A percentile compares a stretch with the other conserved stretches of the same genome.
phyloP scores from a whole-genome alignment of 2,113 vertebrate species.

The Pipra filicauda region DNA sequence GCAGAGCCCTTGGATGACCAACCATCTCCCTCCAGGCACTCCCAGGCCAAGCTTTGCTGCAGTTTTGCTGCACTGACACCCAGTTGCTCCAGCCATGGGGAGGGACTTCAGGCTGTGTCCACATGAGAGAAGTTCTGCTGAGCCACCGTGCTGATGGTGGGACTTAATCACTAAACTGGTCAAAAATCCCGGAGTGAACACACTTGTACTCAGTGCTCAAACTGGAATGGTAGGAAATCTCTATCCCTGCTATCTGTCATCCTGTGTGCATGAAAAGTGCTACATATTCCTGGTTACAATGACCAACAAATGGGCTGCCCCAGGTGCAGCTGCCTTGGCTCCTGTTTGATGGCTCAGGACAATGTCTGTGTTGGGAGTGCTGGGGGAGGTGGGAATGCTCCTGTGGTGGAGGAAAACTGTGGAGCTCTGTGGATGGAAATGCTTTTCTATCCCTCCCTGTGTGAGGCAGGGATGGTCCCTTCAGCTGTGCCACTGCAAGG shows the following conservation, averaged over 20 bases:
- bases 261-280: background rate
- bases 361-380: background rate
- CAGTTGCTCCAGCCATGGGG: background rate
- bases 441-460: background rate
- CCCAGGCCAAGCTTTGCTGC: background rate
- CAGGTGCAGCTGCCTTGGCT: background rate
- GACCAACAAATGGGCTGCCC: background rate
- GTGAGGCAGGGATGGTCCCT: background rate
- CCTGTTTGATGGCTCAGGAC: background rate
- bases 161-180: background rate
- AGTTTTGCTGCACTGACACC: background rate
- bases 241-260: background rate
- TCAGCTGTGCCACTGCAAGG: background rate
- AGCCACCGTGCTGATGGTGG: rapidly evolving
- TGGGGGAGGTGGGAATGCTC: background rate
- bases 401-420: background rate
- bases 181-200: background rate
- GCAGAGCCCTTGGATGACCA: background rate
- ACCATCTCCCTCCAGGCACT: background rate
- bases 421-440: background rate
- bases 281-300: background rate
- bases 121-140: background rate
- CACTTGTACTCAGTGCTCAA: background rate
- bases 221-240: rapidly evolving
- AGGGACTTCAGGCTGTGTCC: background rate